These are phyloP conservation scores for Listronotus oregonensis DNA, from an alignment of 1,140 invertebrate genomes.

Conservation along the genomic window DNA sequence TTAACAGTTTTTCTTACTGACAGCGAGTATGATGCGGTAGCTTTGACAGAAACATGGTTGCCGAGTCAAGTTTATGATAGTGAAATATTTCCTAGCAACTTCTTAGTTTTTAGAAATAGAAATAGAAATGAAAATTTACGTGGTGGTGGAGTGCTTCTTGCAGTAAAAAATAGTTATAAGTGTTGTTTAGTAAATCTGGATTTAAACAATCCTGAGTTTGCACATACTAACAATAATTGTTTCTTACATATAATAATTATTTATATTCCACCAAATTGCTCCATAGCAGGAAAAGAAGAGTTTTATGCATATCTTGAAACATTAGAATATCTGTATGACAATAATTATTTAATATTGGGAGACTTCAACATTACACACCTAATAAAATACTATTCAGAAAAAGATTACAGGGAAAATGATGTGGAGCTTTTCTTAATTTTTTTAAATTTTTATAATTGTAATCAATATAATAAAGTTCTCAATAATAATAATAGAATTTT, in stretches of 20 bases:
- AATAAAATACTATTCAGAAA: background rate
- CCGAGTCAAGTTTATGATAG: background rate
- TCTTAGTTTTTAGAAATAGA: background rate
- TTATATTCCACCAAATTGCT: background rate
- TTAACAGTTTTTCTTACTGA: background rate
- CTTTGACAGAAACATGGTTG: slow-evolving; percentile 1
- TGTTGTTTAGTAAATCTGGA: background rate
- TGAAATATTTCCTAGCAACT: background rate
- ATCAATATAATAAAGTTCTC: background rate
- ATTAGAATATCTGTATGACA: slow-evolving; percentile 1
- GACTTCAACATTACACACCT: slow-evolving; percentile 1
- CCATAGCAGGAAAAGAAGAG: background rate
- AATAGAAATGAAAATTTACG: background rate
- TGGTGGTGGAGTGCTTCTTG: background rate
- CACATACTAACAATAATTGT: background rate
- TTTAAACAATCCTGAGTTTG: background rate
- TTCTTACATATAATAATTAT: background rate
- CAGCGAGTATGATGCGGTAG: background rate
- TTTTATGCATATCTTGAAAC: background rate
- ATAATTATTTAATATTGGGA: background rate
- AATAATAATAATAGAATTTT: background rate
- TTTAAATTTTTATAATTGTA: background rate
- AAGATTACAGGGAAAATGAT: background rate
- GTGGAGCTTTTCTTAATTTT: background rate
- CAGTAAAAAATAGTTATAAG: background rate